Base-by-base conservation (phyloP, 2,797 vertebrate genomes). In the Pipistrellus pygmaeus region DNA sequence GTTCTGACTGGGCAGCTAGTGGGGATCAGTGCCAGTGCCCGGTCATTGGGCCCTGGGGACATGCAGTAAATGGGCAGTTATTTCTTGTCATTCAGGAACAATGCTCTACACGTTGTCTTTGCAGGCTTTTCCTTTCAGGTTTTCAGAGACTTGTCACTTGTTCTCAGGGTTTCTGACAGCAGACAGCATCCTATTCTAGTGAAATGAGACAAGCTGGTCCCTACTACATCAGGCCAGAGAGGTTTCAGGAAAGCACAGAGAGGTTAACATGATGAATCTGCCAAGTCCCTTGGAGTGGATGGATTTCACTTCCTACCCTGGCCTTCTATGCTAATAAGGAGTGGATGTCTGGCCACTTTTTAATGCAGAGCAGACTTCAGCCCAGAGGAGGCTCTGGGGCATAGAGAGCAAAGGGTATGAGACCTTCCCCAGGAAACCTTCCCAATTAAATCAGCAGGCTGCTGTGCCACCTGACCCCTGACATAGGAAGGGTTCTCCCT, bases 61-160 rank as follows among this genome's bases (percentile, higher is more conserved):
- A 23, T 0, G 0, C 8, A 2, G 4, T n/a, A 25, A 46, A 3
- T 1, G 2, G 23, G 35, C 2, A 2, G 21, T 18, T 41, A 72
- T 15, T 53, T 72, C 80, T 51, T 46, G 27, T 46, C 38, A 44
- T 38, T 25, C 8, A 21, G 41, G 35, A 88, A 35, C 62, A 48
- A 1, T 11, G 27, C 35, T 60, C 30, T 30, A 8, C 41, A 11
- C 30, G 9, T 18, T 38, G 14, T 91, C 66, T 60, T 81, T 0
- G 8, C 21, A 57, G 32, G 6, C 57, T 44, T 82, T 69, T 71
- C 53, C 27, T 84, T 90, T 27, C 32, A 30, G 21, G 53, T 41
- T 53, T 69, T 51, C 72, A 20, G 44, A 71, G 41, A 60, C 81
- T 51, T 38, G 8, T 77, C 10, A 27, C 53, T 69, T 51, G 11